Base-by-base conservation (phyloP, 2,888 invertebrate species). In the Hypomecis atomaria region DNA sequence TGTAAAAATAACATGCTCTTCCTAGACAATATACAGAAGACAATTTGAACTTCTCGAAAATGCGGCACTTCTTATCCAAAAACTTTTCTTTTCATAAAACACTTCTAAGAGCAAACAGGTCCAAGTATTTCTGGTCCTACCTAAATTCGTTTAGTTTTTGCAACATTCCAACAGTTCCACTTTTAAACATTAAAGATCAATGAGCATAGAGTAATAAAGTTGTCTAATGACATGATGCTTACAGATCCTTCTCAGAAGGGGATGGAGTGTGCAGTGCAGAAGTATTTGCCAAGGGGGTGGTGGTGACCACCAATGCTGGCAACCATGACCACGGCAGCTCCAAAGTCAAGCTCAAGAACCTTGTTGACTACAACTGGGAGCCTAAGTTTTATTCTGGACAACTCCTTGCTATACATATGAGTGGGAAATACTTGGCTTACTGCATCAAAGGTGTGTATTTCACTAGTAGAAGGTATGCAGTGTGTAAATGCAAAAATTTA, bases 311-410 rank as follows among this genome's bases (percentile, higher is more conserved):
- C 40, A 96, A 95, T 61, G 92, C 95, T 6, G 96, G 96, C 9
- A 94, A 93, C 69, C 96, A 96, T 78, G 95, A 95, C 77, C 96
- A 96, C 78, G 97, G 97, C 49, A 97, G 97, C 83, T 98, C 97
- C 0, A 97, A 98, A 90, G 97, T 99, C 36, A 98, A 98, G 83
- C 94, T 98, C 49, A 96, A 96, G 78, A 97, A 97, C 84, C 94
- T 98, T 53, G 98, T 98, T 33, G 98, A 98, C 80, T 98, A 97
- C 85, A 96, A 96, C 72, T 99, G 99, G 99, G 98, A 98, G 83
- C 94, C 96, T 50, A 95, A 96, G 76, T 96, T 96, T 81, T 98
- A 98, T 78, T 94, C 95, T 0, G 98, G 99, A 0, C 97, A 97
- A 81, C 91, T 99, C 65, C 94, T 99, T 45, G 97, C 98, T 8